phyloP scores from a whole-genome alignment of 2,888 invertebrate genomes.

The Aphelenchoides bicaudatus region DNA sequence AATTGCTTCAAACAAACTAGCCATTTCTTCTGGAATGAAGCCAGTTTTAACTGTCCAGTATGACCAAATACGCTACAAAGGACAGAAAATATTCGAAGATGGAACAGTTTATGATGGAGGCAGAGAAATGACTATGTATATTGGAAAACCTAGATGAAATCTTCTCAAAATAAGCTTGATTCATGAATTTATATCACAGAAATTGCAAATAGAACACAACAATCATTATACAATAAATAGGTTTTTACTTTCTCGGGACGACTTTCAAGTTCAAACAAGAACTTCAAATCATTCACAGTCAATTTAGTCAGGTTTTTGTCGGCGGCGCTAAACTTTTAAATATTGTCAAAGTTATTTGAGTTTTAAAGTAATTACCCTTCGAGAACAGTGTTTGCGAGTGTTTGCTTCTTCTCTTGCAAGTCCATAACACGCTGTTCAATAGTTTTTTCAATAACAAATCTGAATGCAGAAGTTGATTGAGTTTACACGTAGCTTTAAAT shows the following conservation, averaged over 20 bases:
- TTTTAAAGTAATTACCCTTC: slow-evolving; percentile 43
- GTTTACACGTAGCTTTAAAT: too few relatives aligned
- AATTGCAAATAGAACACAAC: too few relatives aligned
- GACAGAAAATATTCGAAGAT: not conserved
- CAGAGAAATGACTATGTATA: not conserved
- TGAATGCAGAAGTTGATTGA: too few relatives aligned
- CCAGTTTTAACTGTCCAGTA: not conserved
- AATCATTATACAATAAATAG: too few relatives aligned
- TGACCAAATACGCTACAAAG: not conserved
- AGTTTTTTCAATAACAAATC: slow-evolving; percentile 78
- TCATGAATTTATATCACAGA: too few relatives aligned
- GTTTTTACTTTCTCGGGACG: too few relatives aligned
- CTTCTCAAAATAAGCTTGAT: too few relatives aligned
- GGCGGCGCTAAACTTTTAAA: slow-evolving; percentile 37
- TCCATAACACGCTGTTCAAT: slow-evolving; percentile 80
- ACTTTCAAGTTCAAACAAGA: slow-evolving; percentile 44
- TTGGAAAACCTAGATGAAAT: not conserved
- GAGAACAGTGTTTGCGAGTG: slow-evolving; percentile 67
- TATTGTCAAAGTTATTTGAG: slow-evolving; percentile 22
- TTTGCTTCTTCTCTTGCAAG: slow-evolving; percentile 76
- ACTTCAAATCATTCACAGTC: slow-evolving; percentile 46
- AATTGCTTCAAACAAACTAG: not conserved
- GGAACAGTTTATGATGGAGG: slow-evolving; percentile 3
- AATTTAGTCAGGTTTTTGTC: slow-evolving; percentile 47
- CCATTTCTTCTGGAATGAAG: not conserved